Evolutionary conservation across 2,113 vertebrate species (phyloP).

Genomic region (Triplophysa dalaica): DNA sequence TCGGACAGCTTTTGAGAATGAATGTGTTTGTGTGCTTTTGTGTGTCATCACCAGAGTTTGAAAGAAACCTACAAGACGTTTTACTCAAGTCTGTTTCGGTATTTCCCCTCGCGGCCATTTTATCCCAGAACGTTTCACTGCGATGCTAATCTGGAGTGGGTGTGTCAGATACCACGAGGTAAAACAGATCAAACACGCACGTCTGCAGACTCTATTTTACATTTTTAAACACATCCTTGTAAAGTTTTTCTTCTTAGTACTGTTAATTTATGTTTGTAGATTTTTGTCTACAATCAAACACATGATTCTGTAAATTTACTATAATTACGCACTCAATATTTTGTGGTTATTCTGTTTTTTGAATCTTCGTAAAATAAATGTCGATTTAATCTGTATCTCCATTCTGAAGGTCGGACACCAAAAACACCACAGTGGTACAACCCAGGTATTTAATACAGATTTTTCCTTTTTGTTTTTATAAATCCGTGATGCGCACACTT

Average conservation of each 20-base stretch:
- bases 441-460: conserved; percentile 75
- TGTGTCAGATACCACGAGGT: conserved; percentile 93
- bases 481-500: neutral
- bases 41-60: conserved; percentile 62
- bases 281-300: too few species aligned
- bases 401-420: conserved; percentile 75
- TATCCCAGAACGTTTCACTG: conserved; percentile 86
- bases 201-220: too few species aligned
- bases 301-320: too few species aligned
- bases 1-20: neutral
- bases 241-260: neutral
- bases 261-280: too few species aligned
- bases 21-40: conserved; percentile 6
- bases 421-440: conserved; percentile 89
- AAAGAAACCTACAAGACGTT: conserved; percentile 56
- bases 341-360: too few species aligned
- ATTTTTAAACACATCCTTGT: neutral
- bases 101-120: conserved; percentile 60
- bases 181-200: conserved; percentile 51
- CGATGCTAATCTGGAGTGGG: conserved; percentile 87
- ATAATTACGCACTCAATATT: too few species aligned
- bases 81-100: conserved; percentile 47
- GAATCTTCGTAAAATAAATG: neutral
- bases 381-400: conserved; percentile 23
- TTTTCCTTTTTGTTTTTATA: neutral